phyloP scores from a whole-genome alignment of 2,113 vertebrate species.

The Anoplopoma fimbria region DNA sequence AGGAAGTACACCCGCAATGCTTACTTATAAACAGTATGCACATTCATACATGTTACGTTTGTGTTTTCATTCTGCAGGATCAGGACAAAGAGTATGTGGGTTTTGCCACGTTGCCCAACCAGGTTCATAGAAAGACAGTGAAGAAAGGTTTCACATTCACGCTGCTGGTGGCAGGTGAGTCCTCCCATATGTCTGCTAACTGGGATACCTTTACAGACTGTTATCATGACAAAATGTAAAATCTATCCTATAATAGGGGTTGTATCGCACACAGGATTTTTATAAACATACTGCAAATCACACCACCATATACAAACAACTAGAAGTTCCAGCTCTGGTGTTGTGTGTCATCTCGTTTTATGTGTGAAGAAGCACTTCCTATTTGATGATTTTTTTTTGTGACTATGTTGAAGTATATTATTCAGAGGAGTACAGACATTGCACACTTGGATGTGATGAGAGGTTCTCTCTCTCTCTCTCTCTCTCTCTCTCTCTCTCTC shows the following conservation, averaged over 20 bases:
- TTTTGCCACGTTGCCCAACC: conserved; percentile 91
- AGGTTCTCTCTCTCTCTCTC: too few species aligned
- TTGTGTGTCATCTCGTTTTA: background rate
- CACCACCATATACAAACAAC: background rate
- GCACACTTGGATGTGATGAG: background rate
- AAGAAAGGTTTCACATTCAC: conserved; percentile 98
- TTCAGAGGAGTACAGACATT: background rate
- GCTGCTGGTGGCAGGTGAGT: conserved; percentile 95
- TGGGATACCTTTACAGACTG: background rate
- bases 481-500: too few species aligned
- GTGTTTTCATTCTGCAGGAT: conserved; percentile 73
- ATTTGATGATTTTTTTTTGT: background rate
- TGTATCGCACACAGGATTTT: background rate
- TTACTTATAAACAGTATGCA: background rate
- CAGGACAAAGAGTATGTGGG: conserved; percentile 89
- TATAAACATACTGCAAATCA: background rate
- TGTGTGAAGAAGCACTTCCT: background rate
- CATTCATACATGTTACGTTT: background rate
- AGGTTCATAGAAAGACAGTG: conserved; percentile 95
- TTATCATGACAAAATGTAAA: background rate
- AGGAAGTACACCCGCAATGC: background rate
- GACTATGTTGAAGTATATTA: background rate
- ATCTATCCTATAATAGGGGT: background rate
- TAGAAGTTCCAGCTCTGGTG: background rate
- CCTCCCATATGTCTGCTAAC: background rate